Evolutionary conservation across 1,140 invertebrate species (phyloP).

Genomic region (Drosophila tsacasi): DNA sequence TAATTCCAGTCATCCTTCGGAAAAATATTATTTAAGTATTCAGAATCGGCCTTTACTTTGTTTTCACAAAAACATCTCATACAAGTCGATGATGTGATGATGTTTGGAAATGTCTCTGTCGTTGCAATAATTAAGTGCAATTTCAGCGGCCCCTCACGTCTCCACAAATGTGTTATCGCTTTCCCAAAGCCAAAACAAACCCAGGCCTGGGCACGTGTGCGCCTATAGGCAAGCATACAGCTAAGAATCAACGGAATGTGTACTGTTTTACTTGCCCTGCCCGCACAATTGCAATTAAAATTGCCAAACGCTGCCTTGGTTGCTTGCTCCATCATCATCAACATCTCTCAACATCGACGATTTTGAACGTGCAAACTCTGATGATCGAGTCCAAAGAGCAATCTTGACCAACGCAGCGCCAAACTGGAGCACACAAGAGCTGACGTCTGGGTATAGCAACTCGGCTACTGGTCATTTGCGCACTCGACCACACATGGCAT

Average conservation of each 20-base stretch:
- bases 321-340: slow-evolving; percentile 3
- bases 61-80: not conserved
- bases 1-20: not conserved
- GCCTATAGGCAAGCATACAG: slow-evolving; percentile 1
- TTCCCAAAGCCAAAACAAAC: slow-evolving; percentile 34
- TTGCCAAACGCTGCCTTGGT: slow-evolving; percentile 32
- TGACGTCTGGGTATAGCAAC: not conserved
- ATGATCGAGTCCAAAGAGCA: slow-evolving; percentile 75
- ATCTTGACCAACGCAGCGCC: slow-evolving; percentile 32
- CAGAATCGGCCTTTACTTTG: no score
- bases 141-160: slow-evolving; percentile 52
- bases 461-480: slow-evolving; percentile 23
- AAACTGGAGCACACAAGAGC: slow-evolving; percentile 60
- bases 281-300: slow-evolving; percentile 32
- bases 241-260: slow-evolving; percentile 22
- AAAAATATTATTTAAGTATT: no score
- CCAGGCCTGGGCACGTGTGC: slow-evolving; percentile 37
- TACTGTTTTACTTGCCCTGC: not conserved
- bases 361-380: slow-evolving; percentile 44
- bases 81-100: not conserved
- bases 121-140: slow-evolving; percentile 17
- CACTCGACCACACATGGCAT: slow-evolving; percentile 15
- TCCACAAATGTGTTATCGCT: slow-evolving; percentile 27
- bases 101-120: not conserved
- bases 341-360: slow-evolving; percentile 14